Base-by-base conservation (phyloP, 2,113 vertebrate species). In the Hyperoodon ampullatus region DNA sequence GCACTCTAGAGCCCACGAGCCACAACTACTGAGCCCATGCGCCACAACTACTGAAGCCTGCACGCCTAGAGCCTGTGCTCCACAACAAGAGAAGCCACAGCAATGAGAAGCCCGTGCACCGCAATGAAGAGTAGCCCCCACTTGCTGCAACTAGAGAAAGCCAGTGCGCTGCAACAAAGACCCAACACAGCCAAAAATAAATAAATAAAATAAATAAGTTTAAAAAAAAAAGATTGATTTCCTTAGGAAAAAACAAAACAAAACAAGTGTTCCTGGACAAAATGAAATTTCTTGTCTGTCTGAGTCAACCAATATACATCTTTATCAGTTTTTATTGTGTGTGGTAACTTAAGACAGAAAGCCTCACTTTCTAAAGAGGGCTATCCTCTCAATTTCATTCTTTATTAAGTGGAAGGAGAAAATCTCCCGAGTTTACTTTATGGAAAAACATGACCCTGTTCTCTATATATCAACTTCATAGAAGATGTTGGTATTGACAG, bases 251-350 rank as follows among this genome's bases (percentile, higher is more conserved):
- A 75, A 58, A 12, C 24, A 74, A 81, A 68, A n/a, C 55, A 83
- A 50, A 95, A 70, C 42, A 94, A 83, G 53, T 71, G 21, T 35
- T 70, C 30, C 42, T 19, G 35, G 68, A 93, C 24, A 82, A 86
- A 95, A 96, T 81, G 16, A 94, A 96, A 86, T 81, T 87, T 93
- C 30, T 88, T 14, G 13, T 14, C 50, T 47, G 6, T 95, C 58
- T 81, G 42, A 88, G 81, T 78, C 11, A 77, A 28, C 10, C 50
- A 55, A 42, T 42, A 35, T 47, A 14, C 78, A 8, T 68, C 39
- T 93, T 86, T n/a, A 81, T 58, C 23, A 42, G 2, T 21, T 78
- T 90, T 72, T 58, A 65, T 12, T 50, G 35, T 30, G 1, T 12
- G 1, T 12, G 33, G 61, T 39, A 28, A 61, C 47, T 33, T 26